Evolutionary conservation across 2,113 vertebrate genomes (phyloP).

Genomic region (Brachyistius frenatus): DNA sequence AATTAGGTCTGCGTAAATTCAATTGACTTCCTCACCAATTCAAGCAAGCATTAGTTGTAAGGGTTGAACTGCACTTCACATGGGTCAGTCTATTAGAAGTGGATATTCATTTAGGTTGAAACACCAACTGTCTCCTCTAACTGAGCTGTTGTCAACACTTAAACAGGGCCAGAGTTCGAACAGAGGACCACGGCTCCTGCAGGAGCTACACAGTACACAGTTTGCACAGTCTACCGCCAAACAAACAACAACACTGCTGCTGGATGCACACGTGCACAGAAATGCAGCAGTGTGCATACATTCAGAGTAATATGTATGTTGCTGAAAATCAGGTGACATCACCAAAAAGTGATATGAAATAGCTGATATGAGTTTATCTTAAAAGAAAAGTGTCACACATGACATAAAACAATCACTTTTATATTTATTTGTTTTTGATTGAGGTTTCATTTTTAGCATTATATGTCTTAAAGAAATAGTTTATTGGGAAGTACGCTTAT

Average conservation of each 20-base stretch:
- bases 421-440: too few relatives aligned
- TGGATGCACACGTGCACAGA: neutral
- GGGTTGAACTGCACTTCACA: constrained; percentile 29
- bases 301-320: neutral
- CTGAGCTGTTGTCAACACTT: constrained; percentile 36
- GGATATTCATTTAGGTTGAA: constrained; percentile 54
- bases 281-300: neutral
- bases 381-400: too few relatives aligned
- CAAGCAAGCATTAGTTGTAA: constrained; percentile 64
- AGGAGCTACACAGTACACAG: constrained; percentile 6
- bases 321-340: too few relatives aligned
- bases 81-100: constrained; percentile 37
- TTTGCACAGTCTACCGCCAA: neutral
- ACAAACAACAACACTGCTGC: constrained; percentile 7
- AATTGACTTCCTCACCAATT: constrained; percentile 67
- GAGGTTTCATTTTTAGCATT: too few relatives aligned
- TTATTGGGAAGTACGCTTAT: too few relatives aligned
- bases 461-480: too few relatives aligned
- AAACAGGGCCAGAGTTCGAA: constrained; percentile 10
- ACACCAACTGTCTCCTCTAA: constrained; percentile 34
- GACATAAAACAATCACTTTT: too few relatives aligned
- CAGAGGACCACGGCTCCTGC: constrained; percentile 22
- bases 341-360: too few relatives aligned
- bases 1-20: constrained; percentile 71
- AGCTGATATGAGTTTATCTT: too few relatives aligned